Evolutionary conservation across 2,888 invertebrate species (phyloP), one percentile per base, ranked within the genome.

Genomic region (Brachycybe producta): DNA sequence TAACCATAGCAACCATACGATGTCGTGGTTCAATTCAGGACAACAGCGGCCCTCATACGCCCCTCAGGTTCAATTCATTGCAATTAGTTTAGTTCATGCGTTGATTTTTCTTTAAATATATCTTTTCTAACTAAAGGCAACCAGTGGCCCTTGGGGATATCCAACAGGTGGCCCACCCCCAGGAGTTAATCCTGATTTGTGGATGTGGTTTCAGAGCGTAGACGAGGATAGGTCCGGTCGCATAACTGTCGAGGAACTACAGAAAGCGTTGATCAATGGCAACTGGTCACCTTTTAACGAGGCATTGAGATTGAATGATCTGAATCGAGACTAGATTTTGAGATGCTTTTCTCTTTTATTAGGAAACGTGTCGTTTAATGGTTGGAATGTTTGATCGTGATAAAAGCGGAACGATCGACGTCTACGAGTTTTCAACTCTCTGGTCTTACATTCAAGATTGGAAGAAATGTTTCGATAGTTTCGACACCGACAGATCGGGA

Each of bases 371-470:
- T 54, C 57, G 67, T 28, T 59, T 68, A 11, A 67, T 68, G 66
- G 63, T 68, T 41, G 65, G 66, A 43, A 67, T 68, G 68, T 68
- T 68, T 61, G 68, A 68, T 54, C 59, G 54, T 49, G 62, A 64
- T 56, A 60, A 65, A 50, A 63, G 56, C 59, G 67, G 67, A n/a
- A 65, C 64, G 23, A 67, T 68, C 44, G 64, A 65, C 55, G 52
- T 64, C 13, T 56, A 64, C 49, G 68, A 68, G 52, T 68, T 68
- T 59, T 57, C 64, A 50, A 62, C 66, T 4, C 55, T 68, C 27
- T 68, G 67, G 67, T 65, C 64, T 42, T 68, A 67, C 52, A 63
- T 68, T 23, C 65, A 66, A 43, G 66, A 68, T 46, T 68, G 68
- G 68, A 68, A 65, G 53, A 51, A 55, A 4, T 66, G 66, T 52